Evolutionary conservation across 2,797 vertebrate species (phyloP), one percentile per base, ranked within the genome.

Genomic region (Eurystomus glaucurus): DNA sequence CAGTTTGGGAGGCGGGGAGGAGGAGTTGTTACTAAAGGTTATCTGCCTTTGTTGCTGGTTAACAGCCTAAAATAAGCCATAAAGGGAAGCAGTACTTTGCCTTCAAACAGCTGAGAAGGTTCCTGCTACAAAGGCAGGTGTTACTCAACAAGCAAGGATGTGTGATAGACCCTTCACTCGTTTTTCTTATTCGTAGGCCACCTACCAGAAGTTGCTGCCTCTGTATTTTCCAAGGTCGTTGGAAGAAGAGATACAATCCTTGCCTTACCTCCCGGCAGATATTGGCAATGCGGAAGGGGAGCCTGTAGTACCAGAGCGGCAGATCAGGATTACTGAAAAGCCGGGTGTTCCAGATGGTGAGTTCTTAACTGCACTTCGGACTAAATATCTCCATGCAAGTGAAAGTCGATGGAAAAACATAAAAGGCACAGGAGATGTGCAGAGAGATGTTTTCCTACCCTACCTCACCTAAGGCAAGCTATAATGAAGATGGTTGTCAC

Each of bases 211-310:
- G 98, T 71, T 99, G 81, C 98, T 99, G 94, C 99, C 99, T 50
- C 98, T 99, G 60, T 99, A 99, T 98, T 99, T 98, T 96, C 99
- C 99, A 57, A 99, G 99, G 78, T 99, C 99, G 0, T 94, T 98
- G 85, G 98, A 98, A 52, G 99, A 99, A 97, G 99, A 99, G 97
- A 97, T 26, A 14, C 77, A 55, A 8, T 98, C 98, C 51, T 98
- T 99, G 88, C 98, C 99, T 23, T 98, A 99, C 68, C 98, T 99
- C 48, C 99, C 99, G 21, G 98, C 98, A 14, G 99, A 99, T 97
- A 99, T 99, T 25, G 99, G 99, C 52, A 99, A 99, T 95, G 98
- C 99, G 0, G 99, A 99, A 95, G 99, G 99, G 5, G 99, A 99
- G 91, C 99, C 99, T 0, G 99, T 99, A 14, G 99, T 99, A 26